Percentiles rank a stretch among this genome's conserved stretches.
Evolutionary conservation across 2,113 vertebrate genomes (phyloP).

Genomic region (Petromus typicus): DNA sequence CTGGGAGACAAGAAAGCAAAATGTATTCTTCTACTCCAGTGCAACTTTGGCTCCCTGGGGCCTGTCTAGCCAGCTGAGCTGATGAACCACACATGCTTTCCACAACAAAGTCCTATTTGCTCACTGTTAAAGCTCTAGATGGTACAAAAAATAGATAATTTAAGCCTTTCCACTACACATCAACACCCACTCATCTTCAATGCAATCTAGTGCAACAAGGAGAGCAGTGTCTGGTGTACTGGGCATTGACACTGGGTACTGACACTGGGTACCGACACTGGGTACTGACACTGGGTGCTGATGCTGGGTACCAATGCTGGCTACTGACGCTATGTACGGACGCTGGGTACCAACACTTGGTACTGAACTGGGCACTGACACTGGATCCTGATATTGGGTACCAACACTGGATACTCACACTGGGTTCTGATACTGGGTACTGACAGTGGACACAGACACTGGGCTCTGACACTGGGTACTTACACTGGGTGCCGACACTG

Average conservation of each 20-base stretch:
- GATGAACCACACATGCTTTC: not conserved
- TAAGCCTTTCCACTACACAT: not conserved
- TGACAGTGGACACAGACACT: no score
- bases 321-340: no score
- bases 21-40: fast-evolving
- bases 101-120: not conserved
- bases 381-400: no score
- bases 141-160: not conserved
- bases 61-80: not conserved
- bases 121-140: not conserved
- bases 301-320: no score
- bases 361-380: no score
- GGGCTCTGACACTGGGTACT: not conserved
- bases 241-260: not conserved
- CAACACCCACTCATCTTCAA: not conserved
- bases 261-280: no score
- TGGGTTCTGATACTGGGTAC: no score
- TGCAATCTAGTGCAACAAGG: not conserved
- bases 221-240: not conserved
- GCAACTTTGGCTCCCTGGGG: not conserved
- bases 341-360: no score
- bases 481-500: no score
- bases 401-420: no score
- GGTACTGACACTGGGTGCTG: no score
- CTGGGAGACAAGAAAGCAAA: not conserved